phyloP scores from a whole-genome alignment of 1,140 invertebrate genomes.

The Meloidogyne hapla region DNA sequence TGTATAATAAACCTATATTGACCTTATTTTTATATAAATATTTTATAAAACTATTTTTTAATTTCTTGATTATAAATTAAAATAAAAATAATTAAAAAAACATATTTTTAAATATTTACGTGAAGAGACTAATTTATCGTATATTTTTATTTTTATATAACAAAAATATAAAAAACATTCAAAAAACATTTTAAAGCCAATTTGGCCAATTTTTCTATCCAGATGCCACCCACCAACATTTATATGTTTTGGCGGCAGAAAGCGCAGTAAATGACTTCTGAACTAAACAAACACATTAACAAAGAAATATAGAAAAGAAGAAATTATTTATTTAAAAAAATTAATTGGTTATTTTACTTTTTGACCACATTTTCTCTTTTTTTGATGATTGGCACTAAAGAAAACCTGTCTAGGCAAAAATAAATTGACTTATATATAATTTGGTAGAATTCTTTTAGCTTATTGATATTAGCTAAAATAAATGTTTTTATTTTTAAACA shows the following conservation, averaged over 20 bases:
- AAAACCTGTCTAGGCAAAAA: neutral
- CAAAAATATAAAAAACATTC: neutral
- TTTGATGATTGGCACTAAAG: neutral
- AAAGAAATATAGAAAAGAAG: neutral
- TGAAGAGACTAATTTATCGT: too few relatives aligned
- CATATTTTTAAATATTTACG: too few relatives aligned
- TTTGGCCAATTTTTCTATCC: constrained; percentile 2
- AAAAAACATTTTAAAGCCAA: neutral
- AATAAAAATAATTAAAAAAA: too few relatives aligned
- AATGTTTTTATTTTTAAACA: too few relatives aligned
- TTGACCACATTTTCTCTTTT: neutral
- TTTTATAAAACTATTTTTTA: too few relatives aligned
- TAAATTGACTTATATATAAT: too few relatives aligned
- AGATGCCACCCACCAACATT: neutral
- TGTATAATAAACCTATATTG: too few relatives aligned
- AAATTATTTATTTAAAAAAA: neutral
- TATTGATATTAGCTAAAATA: too few relatives aligned
- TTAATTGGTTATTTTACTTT: neutral
- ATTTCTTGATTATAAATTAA: too few relatives aligned
- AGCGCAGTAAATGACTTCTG: neutral
- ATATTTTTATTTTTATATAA: too few relatives aligned
- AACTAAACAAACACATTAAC: neutral
- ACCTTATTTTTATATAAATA: too few relatives aligned
- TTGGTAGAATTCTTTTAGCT: neutral
- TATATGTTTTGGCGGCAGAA: neutral